A percentile compares a stretch with the other conserved stretches of the same genome.
Conservation (phyloP, 2,113 vertebrate genomes). For the Mohoua ochrocephala region DNA sequence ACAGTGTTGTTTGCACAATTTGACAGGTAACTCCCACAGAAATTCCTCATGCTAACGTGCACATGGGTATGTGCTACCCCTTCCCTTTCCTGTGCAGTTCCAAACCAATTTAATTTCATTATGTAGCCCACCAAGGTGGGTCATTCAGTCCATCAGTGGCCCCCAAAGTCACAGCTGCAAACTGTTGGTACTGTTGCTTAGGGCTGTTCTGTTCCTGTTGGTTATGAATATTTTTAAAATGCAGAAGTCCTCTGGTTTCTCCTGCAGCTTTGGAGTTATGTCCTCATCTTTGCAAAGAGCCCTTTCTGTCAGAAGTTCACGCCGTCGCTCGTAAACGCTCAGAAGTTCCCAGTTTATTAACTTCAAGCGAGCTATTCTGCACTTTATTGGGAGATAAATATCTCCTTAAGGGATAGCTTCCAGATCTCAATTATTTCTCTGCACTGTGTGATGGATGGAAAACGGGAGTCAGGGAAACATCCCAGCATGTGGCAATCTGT, state of each 20-base stretch:
- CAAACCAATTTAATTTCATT: neutral
- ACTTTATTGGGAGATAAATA: neutral
- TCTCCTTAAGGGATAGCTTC: neutral
- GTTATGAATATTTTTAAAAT: neutral
- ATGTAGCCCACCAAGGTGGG: neutral
- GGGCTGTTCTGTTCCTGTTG: neutral
- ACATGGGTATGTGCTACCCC: fast-evolving
- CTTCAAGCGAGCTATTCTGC: neutral
- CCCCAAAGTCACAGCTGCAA: neutral
- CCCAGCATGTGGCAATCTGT: neutral
- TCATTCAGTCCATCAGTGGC: neutral
- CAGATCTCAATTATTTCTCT: neutral
- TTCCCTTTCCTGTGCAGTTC: neutral
- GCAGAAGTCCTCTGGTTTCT: neutral
- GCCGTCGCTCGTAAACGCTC: neutral
- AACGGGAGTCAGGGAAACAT: neutral
- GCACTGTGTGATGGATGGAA: neutral
- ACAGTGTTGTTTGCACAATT: neutral
- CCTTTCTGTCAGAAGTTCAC: neutral
- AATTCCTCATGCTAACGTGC: neutral
- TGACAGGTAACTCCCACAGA: neutral
- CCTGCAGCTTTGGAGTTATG: neutral
- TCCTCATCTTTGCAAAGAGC: neutral
- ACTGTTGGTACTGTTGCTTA: neutral
- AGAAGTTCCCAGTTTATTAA: neutral